phyloP scores from a whole-genome alignment of 2,797 vertebrate species.

The Rhyacichthys aspro region DNA sequence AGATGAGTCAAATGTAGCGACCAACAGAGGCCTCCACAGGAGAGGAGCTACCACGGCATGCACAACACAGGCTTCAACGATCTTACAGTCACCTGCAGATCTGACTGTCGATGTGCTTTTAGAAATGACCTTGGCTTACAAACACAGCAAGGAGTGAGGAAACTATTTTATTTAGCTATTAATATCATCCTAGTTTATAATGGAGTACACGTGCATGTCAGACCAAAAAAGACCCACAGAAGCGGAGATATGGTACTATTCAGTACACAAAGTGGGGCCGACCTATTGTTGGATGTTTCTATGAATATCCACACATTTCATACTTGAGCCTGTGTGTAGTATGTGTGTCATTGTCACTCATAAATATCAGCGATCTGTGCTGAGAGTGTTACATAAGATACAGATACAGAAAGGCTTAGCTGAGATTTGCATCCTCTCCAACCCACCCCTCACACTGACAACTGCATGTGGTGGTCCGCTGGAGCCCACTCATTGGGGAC shows the following conservation, averaged over 20 bases:
- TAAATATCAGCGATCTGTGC: slow-evolving; percentile 45
- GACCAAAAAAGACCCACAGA: background rate
- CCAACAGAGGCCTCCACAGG: slow-evolving; percentile 15
- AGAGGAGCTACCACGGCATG: slow-evolving; percentile 11
- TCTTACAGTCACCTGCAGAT: slow-evolving; percentile 12
- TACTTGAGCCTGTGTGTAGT: slow-evolving; percentile 37
- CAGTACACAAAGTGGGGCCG: slow-evolving; percentile 23
- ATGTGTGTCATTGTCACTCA: slow-evolving; percentile 60
- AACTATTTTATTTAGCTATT: too few species aligned
- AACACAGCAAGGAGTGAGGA: background rate
- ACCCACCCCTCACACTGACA: slow-evolving; percentile 44
- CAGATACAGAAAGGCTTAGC: slow-evolving; percentile 67
- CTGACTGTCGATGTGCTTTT: background rate
- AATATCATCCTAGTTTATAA: too few species aligned
- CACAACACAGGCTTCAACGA: slow-evolving; percentile 17
- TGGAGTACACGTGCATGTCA: too few species aligned
- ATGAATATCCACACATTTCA: slow-evolving; percentile 61
- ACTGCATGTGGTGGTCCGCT: slow-evolving; percentile 46
- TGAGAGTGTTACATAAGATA: slow-evolving; percentile 71
- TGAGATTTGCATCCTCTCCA: slow-evolving; percentile 69
- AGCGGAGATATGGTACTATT: slow-evolving; percentile 20
- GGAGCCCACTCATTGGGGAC: slow-evolving; percentile 48
- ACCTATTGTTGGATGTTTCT: slow-evolving; percentile 48
- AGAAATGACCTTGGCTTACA: slow-evolving; percentile 16
- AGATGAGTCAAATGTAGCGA: slow-evolving; percentile 46